These are phyloP conservation scores for Solea solea DNA, from an alignment of 2,113 vertebrate genomes.

Conservation along the genomic window DNA sequence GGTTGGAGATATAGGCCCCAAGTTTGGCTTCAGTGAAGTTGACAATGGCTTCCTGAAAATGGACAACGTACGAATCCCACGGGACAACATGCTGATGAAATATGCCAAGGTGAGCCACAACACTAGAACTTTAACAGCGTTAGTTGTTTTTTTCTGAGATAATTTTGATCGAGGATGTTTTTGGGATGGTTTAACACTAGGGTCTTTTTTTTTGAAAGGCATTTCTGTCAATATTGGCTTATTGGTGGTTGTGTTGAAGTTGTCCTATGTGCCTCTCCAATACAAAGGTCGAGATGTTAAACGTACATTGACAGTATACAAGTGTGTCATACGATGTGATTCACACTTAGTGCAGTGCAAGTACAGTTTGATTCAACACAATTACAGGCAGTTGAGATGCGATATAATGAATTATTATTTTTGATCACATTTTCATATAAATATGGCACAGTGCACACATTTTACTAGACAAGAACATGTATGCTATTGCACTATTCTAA, in stretches of 20 bases:
- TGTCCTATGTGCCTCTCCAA: too few species aligned
- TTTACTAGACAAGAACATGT: neutral
- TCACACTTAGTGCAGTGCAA: neutral
- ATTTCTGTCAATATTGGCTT: too few species aligned
- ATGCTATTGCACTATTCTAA: too few species aligned
- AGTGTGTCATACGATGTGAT: neutral
- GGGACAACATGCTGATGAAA: conserved; percentile 99
- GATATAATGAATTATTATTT: too few species aligned
- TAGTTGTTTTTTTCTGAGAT: neutral
- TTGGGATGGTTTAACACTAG: too few species aligned
- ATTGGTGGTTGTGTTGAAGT: too few species aligned
- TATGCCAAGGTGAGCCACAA: conserved; percentile 86
- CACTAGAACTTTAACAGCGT: neutral
- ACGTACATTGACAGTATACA: too few species aligned
- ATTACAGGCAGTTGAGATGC: neutral
- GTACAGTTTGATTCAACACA: neutral
- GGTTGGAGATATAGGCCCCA: conserved; percentile 96
- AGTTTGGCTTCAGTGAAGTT: conserved; percentile 95
- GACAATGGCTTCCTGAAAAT: conserved; percentile 97
- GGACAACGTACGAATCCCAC: conserved; percentile 93
- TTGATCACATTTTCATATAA: neutral
- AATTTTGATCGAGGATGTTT: too few species aligned
- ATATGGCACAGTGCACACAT: too few species aligned
- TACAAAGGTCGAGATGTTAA: too few species aligned
- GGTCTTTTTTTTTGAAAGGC: too few species aligned